Evolutionary conservation across 2,888 invertebrate species (phyloP).

Genomic region (Cremastinae sp.): DNA sequence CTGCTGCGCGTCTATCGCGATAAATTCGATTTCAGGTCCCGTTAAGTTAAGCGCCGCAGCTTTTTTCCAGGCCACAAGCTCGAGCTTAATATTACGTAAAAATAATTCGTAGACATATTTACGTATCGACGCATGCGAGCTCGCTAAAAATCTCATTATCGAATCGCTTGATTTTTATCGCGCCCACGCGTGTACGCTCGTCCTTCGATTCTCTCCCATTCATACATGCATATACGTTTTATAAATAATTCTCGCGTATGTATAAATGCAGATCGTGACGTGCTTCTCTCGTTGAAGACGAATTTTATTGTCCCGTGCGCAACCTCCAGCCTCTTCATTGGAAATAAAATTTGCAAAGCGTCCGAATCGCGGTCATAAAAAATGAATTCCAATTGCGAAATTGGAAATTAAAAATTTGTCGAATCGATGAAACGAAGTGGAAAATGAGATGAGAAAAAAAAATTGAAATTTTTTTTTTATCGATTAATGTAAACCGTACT

Average conservation of each 20-base stretch:
- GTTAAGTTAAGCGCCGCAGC: conserved; percentile 43
- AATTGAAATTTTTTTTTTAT: conserved; percentile 62
- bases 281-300: conserved; percentile 17
- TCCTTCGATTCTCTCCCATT: conserved; percentile 46
- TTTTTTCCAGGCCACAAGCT: conserved; percentile 20
- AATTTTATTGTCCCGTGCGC: conserved; percentile 47
- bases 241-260: conserved; percentile 34
- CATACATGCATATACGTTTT: conserved; percentile 41
- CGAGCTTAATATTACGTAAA: neutral
- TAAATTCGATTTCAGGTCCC: conserved; percentile 56
- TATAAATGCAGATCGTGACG: conserved; percentile 27
- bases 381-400: too few species aligned
- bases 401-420: too few species aligned
- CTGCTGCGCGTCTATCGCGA: conserved; percentile 32
- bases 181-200: conserved; percentile 30
- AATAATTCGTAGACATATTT: neutral
- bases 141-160: too few species aligned
- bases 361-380: conserved; percentile 37
- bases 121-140: neutral
- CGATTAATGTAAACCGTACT: conserved; percentile 76
- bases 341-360: conserved; percentile 35
- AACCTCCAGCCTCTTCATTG: conserved; percentile 50
- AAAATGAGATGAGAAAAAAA: too few species aligned
- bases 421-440: too few species aligned
- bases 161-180: too few species aligned